Evolutionary conservation across 2,797 vertebrate species (phyloP).

Genomic region (Pristis pectinata): DNA sequence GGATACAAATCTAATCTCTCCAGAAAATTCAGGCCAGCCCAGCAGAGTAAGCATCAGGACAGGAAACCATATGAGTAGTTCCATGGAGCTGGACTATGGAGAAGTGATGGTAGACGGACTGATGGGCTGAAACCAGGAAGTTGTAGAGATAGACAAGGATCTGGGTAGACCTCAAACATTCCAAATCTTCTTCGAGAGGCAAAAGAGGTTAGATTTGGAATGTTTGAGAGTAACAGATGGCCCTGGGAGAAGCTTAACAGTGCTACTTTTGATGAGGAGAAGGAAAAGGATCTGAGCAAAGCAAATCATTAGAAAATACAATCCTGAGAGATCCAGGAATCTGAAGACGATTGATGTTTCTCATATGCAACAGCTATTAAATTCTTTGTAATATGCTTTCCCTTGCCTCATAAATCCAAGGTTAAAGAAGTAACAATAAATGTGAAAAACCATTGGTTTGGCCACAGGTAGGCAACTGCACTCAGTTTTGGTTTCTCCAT

Average conservation of each 20-base stretch:
- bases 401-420: not conserved
- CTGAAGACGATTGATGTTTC: not conserved
- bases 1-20: not conserved
- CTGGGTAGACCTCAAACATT: not conserved
- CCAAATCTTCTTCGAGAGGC: not conserved
- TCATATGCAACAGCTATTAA: not conserved
- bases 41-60: not conserved
- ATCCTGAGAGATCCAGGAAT: not conserved
- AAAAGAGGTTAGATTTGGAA: not conserved
- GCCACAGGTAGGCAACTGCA: not conserved
- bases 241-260: not conserved
- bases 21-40: no score
- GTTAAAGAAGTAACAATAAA: not conserved
- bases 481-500: not conserved
- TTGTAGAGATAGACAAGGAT: not conserved
- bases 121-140: not conserved
- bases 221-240: not conserved
- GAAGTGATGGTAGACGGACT: not conserved
- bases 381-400: not conserved
- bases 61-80: not conserved
- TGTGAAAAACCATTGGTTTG: not conserved
- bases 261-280: not conserved
- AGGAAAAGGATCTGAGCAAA: not conserved
- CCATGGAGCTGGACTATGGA: not conserved
- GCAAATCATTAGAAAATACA: not conserved